These are phyloP conservation scores for Scaeva pyrastri DNA, from an alignment of 2,888 invertebrate species.

Conservation along the genomic window DNA sequence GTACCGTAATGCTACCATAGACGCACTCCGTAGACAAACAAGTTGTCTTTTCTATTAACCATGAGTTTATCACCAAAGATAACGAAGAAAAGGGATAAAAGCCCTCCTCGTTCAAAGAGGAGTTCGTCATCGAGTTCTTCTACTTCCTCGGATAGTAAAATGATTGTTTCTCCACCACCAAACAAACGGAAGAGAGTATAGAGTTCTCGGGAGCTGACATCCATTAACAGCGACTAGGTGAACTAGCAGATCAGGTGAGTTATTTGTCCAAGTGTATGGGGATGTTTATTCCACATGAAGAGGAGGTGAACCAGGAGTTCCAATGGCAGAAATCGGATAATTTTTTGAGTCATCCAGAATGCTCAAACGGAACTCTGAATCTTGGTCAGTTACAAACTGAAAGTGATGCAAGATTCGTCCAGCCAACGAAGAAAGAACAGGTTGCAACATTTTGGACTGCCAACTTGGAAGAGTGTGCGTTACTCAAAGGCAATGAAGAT, in stretches of 20 bases:
- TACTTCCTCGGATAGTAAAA: neutral
- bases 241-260: constrained; percentile 28
- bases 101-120: too few species aligned
- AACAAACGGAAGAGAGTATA: neutral
- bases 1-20: too few species aligned
- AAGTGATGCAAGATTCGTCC: constrained; percentile 4
- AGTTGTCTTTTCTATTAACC: too few species aligned
- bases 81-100: too few species aligned
- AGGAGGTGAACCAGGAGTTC: neutral
- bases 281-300: too few species aligned
- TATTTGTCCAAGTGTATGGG: too few species aligned
- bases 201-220: constrained; percentile 6
- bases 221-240: constrained; percentile 27
- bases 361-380: constrained; percentile 18
- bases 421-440: constrained; percentile 26
- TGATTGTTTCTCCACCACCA: neutral
- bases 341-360: constrained; percentile 25
- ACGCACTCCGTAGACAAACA: too few species aligned
- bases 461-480: constrained; percentile 39
- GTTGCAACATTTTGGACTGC: constrained; percentile 43
- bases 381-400: constrained; percentile 41
- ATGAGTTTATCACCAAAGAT: too few species aligned
- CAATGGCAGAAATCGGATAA: neutral
- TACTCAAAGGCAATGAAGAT: constrained; percentile 32
- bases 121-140: constrained; percentile 30